Conservation (phyloP, 1,140 invertebrate species). For the Drosophila equinoxialis region DNA sequence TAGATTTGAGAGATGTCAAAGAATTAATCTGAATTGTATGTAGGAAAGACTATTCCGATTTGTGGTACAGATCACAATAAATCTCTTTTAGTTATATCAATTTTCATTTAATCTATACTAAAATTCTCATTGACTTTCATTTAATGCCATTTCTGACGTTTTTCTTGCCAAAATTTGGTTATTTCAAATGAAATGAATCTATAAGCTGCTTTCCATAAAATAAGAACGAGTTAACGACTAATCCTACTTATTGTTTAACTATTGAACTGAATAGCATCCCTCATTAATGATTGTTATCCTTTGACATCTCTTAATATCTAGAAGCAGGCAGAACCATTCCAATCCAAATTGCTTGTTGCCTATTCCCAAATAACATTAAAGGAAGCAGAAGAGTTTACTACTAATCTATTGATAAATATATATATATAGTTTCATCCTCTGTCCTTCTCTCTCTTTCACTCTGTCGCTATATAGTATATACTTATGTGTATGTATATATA, state of each 20-base stretch:
- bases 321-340: not conserved
- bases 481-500: not conserved
- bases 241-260: too few relatives aligned
- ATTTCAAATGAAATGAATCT: too few relatives aligned
- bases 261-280: too few relatives aligned
- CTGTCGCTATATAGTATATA: too few relatives aligned
- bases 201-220: too few relatives aligned
- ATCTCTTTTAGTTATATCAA: too few relatives aligned
- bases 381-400: not conserved
- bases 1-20: not conserved
- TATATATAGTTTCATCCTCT: not conserved
- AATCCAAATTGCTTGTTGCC: not conserved
- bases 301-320: constrained; percentile 3
- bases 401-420: not conserved
- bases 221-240: too few relatives aligned
- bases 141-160: too few relatives aligned
- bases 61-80: too few relatives aligned
- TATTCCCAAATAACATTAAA: not conserved
- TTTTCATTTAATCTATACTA: too few relatives aligned
- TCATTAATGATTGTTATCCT: not conserved
- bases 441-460: not conserved
- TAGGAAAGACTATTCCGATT: not conserved
- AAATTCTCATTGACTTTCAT: too few relatives aligned
- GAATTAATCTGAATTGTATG: not conserved
- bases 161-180: too few relatives aligned